Evolutionary conservation across 2,888 invertebrate genomes (phyloP), one percentile per base, ranked within the genome.

Genomic region (Epistrophe eligans): DNA sequence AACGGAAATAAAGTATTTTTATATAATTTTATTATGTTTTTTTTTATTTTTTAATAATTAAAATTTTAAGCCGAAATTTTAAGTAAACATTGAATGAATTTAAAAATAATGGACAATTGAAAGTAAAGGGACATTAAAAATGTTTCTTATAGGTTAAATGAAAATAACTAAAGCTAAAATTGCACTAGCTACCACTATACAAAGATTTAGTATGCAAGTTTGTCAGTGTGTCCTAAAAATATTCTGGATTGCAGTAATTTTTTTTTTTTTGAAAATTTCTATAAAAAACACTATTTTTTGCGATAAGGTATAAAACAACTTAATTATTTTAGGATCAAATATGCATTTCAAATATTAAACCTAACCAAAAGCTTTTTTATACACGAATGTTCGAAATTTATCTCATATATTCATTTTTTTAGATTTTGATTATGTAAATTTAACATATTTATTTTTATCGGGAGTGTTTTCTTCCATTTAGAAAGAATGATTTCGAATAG

Each of bases 131-230:
- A 77, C 24, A 67, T 40, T 50, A 50, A 50, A 50, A 50, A 66
- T 19, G 19, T 50, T 32, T 50, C 67, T 67, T 15, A 52, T 28
- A 50, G 62, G 40, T 28, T 55, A 64, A 17, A 43, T 50, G 70
- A 43, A 74, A 80, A 87, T 70, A 89, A 90, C 83, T 90, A 90
- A 83, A 90, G 90, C 91, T 91, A 92, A 87, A 91, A 91, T 91
- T 91, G 92, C 91, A 91, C 91, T 91, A 91, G 91, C 92, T 91
- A 91, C 91, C 91, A 92, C 91, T 91, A 91, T 90, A 91, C 90
- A 91, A 91, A 91, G 89, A 88, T 88, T 88, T 82, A 85, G 82
- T 85, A 74, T 71, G 77, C 82, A 73, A 82, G 74, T 50, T 64
- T 79, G 17, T 77, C 62, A 74, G 48, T 77, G 24, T 32, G 24